Evolutionary conservation across 2,888 invertebrate genomes (phyloP).

Genomic region (Meandrusa payeni): DNA sequence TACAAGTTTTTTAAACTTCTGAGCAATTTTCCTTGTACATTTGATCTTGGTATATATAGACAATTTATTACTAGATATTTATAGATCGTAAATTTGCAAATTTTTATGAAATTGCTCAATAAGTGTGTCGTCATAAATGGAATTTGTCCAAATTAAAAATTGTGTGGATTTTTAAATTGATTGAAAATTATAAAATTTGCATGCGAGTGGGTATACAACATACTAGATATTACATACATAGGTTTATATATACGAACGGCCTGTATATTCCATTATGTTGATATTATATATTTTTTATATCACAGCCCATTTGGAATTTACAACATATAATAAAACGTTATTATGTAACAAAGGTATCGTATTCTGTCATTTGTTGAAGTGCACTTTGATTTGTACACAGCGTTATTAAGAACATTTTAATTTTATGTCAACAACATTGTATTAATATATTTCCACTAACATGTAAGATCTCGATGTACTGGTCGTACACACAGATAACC

Average conservation of each 20-base stretch:
- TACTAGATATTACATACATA: constrained; percentile 46
- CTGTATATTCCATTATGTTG: constrained; percentile 85
- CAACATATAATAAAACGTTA: constrained; percentile 76
- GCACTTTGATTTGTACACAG: constrained; percentile 80
- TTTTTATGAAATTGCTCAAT: constrained; percentile 2
- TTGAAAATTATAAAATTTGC: constrained; percentile 10
- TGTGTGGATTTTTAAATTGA: neutral
- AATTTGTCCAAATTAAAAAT: neutral
- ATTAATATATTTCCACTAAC: constrained; percentile 52
- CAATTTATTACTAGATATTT: constrained; percentile 11
- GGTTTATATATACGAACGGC: constrained; percentile 82
- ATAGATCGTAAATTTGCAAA: constrained; percentile 6
- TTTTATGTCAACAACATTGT: constrained; percentile 63
- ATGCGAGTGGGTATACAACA: constrained; percentile 39
- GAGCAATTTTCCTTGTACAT: constrained; percentile 17
- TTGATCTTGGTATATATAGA: constrained; percentile 4
- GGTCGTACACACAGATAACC: constrained; percentile 44
- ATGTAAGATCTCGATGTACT: constrained; percentile 48
- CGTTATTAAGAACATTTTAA: constrained; percentile 73
- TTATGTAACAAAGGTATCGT: constrained; percentile 71
- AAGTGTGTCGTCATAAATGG: neutral
- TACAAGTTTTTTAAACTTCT: constrained; percentile 30
- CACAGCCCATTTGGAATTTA: constrained; percentile 92
- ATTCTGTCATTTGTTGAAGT: constrained; percentile 69
- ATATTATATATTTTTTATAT: constrained; percentile 84